These are phyloP conservation scores for Pyxicephalus adspersus DNA, from an alignment of 2,113 vertebrate genomes.

Conservation along the genomic window DNA sequence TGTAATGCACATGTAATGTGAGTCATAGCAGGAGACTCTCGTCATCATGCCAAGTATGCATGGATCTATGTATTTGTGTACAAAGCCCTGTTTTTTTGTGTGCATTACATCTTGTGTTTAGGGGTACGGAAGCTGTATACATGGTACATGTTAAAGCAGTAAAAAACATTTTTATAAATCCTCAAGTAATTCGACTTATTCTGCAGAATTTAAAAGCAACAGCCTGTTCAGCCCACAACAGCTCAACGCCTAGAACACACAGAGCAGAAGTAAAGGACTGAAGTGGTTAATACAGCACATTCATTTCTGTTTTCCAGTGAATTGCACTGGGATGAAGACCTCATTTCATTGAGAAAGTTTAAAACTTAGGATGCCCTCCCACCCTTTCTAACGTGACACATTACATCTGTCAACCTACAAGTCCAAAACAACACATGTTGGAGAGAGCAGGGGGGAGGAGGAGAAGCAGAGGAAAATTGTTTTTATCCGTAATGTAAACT, in stretches of 20 bases:
- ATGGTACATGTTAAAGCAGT: no score
- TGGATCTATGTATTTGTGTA: no score
- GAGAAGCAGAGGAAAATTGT: conserved; percentile 23
- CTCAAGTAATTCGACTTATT: no score
- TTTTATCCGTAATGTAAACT: conserved; percentile 47
- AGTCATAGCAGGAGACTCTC: no score
- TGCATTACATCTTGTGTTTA: no score
- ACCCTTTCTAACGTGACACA: conserved; percentile 47
- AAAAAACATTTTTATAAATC: no score
- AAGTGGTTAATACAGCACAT: conserved; percentile 21
- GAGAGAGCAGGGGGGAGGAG: conserved; percentile 28
- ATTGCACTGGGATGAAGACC: conserved; percentile 7
- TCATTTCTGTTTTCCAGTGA: conserved; percentile 9
- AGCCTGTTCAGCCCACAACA: no score
- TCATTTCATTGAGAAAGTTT: conserved; percentile 45
- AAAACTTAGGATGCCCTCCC: conserved; percentile 26
- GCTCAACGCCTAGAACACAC: neutral
- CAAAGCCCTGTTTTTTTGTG: no score
- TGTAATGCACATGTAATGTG: no score
- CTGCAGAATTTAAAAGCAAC: no score
- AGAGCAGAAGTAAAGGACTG: neutral
- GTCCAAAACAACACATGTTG: conserved; percentile 57
- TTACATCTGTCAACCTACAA: conserved; percentile 51
- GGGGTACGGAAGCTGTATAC: no score
- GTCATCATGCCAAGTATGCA: no score